Conservation (phyloP, 2,797 vertebrate genomes). For the Microctenopoma steveboyesi region DNA sequence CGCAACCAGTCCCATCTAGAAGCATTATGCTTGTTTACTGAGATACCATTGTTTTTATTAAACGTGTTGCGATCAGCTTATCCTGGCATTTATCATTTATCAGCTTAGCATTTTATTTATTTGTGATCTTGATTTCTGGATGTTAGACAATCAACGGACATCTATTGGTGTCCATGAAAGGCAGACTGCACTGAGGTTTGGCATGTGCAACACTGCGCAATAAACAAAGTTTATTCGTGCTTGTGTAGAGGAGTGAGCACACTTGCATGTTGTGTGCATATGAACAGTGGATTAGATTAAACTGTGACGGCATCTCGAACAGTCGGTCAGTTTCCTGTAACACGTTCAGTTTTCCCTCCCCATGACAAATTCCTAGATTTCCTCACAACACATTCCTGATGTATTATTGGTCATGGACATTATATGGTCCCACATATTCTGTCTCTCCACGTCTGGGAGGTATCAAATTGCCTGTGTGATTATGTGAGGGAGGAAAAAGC, state of each 20-base stretch:
- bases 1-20: constrained; percentile 10
- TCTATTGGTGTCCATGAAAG: neutral
- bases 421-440: constrained; percentile 66
- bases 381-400: constrained; percentile 78
- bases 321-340: constrained; percentile 70
- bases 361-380: constrained; percentile 81
- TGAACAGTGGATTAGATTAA: constrained; percentile 57
- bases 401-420: constrained; percentile 77
- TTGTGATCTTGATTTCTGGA: constrained; percentile 5
- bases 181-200: no score
- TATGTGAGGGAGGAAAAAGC: constrained; percentile 23
- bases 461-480: constrained; percentile 53
- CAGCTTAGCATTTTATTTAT: neutral
- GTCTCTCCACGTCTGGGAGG: constrained; percentile 55
- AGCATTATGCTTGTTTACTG: constrained; percentile 20
- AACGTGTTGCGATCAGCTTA: neutral
- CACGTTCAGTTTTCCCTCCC: constrained; percentile 61
- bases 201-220: neutral
- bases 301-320: constrained; percentile 68
- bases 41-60: neutral
- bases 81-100: neutral
- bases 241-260: neutral
- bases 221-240: neutral
- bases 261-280: constrained; percentile 15
- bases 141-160: neutral